Evolutionary conservation across 2,888 invertebrate species (phyloP).

Genomic region (Saturnia japonica): DNA sequence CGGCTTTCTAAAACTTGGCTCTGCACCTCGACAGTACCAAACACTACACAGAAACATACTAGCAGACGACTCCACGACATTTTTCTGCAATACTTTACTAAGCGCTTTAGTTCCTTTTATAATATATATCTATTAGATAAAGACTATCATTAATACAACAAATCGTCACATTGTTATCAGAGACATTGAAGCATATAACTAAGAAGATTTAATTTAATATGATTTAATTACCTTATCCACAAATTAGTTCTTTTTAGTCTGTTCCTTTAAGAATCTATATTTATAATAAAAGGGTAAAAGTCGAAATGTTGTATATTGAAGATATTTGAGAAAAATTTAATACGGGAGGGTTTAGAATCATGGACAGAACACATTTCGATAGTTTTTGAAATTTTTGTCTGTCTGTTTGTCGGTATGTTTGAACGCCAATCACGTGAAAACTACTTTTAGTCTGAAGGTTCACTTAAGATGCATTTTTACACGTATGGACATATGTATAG

Average conservation of each 20-base stretch:
- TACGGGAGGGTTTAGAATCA: too few species aligned
- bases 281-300: too few species aligned
- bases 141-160: not conserved
- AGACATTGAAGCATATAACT: not conserved
- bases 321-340: too few species aligned
- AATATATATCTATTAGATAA: not conserved
- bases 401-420: too few species aligned
- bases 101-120: not conserved
- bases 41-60: not conserved
- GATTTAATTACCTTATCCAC: not conserved
- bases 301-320: too few species aligned
- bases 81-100: not conserved
- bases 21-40: not conserved
- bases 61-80: conserved; percentile 4
- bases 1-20: conserved; percentile 13
- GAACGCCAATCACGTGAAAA: too few species aligned
- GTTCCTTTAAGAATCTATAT: too few species aligned
- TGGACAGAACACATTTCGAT: too few species aligned
- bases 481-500: too few species aligned
- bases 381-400: too few species aligned
- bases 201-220: not conserved
- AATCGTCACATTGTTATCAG: not conserved
- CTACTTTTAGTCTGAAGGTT: too few species aligned
- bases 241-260: not conserved
- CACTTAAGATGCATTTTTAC: too few species aligned